A percentile compares a stretch with the other conserved stretches of the same genome.
These are phyloP conservation scores for Aplodontia rufa DNA, from an alignment of 2,113 vertebrate species.

Conservation along the genomic window DNA sequence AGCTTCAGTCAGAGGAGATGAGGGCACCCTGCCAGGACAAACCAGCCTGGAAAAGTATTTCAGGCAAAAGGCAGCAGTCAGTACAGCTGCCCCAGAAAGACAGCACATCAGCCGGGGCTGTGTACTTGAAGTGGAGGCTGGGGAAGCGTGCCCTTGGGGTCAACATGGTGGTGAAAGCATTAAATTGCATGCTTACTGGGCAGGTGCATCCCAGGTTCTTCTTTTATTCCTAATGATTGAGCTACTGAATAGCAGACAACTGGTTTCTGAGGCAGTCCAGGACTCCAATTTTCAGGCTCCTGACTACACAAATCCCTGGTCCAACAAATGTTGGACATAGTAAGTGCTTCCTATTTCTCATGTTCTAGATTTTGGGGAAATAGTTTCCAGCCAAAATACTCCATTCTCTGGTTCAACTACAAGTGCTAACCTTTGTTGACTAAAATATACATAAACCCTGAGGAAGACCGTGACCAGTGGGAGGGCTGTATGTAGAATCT, in stretches of 20 bases:
- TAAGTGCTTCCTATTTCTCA: rapidly evolving
- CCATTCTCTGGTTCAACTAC: not conserved
- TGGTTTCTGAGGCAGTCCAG: not conserved
- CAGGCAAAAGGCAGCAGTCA: not conserved
- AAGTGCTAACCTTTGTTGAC: not conserved
- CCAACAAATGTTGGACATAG: not conserved
- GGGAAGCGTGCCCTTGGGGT: not conserved
- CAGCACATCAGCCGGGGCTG: rapidly evolving
- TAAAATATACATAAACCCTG: not conserved
- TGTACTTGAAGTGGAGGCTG: not conserved
- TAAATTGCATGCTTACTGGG: rapidly evolving
- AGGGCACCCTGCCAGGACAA: not conserved
- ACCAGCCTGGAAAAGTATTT: not conserved
- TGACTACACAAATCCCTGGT: not conserved
- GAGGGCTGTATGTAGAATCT: too few relatives aligned
- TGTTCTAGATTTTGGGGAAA: not conserved
- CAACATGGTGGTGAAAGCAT: rapidly evolving
- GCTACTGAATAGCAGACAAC: not conserved
- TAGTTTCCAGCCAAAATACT: not conserved
- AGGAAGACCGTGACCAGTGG: too few relatives aligned
- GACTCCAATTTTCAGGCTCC: not conserved
- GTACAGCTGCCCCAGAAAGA: not conserved
- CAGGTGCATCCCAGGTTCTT: not conserved
- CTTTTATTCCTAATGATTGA: not conserved
- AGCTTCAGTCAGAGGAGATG: not conserved